Base-by-base conservation (phyloP, 2,888 invertebrate genomes). In the Epinotia nisella region DNA sequence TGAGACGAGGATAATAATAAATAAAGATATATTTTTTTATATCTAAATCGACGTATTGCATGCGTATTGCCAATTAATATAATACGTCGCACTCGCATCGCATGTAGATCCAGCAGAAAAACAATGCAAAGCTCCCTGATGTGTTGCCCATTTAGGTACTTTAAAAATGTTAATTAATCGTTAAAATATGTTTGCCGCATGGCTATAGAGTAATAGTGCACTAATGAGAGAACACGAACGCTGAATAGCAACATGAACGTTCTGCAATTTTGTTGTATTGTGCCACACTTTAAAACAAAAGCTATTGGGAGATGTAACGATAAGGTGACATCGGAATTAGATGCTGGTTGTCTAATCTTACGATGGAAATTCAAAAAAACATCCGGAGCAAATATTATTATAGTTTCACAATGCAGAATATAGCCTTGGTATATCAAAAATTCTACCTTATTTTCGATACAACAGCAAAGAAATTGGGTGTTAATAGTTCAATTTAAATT, bases 141-240 rank as follows among this genome's bases (percentile, higher is more conserved):
- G n/a, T 29, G 29, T 17, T 35, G 35, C 65, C 35, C 55, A 66
- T 71, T 61, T 53, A 29, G 51, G 21, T 24, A 59, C 58, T 66
- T 67, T 45, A 53, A 66, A 66, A 53, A 71, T 66, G 66, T 71
- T 67, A 67, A 71, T 67, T 61, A 45, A 61, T 61, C 55, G 55
- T 55, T 61, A 55, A 55, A 59, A 45, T 62, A 56, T 61, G 62
- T 61, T 56, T 67, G 45, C 61, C 35, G 56, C 55, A 59, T 66
- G 72, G 61, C 41, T 56, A 67, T 72, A 67, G 61, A 60, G 24
- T 60, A 60, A 71, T 66, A 71, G 53, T 71, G 53, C 60, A 60
- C 61, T 72, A 67, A 72, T 72, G 67, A 67, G 61, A 61, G 45
- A 55, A 67, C 72, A 71, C 71, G 71, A 59, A 61, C 55, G 45